These are phyloP conservation scores for Oryzias dopingdopingensis DNA, from an alignment of 2,797 vertebrate species.

Conservation along the genomic window DNA sequence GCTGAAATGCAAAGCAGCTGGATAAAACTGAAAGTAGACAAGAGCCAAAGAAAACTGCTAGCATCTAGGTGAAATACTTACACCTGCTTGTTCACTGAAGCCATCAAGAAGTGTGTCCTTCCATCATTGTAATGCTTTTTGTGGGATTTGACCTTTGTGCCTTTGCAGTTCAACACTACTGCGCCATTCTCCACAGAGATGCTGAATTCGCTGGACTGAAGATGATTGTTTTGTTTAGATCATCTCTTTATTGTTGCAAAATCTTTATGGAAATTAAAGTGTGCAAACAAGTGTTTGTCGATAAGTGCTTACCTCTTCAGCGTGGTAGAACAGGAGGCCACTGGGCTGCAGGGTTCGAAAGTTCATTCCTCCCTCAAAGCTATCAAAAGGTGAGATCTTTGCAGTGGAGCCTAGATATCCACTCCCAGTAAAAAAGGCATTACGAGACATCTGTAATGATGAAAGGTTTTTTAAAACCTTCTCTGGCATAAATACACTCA, in stretches of 20 bases:
- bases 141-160: constrained; percentile 82
- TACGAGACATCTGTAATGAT: constrained; percentile 86
- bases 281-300: background rate
- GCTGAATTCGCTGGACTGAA: constrained; percentile 87
- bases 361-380: constrained; percentile 92
- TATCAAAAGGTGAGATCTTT: constrained; percentile 84
- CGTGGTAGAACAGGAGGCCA: constrained; percentile 88
- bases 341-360: constrained; percentile 88
- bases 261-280: background rate
- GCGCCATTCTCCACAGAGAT: constrained; percentile 89
- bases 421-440: constrained; percentile 90
- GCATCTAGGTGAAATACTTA: constrained; percentile 58
- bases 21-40: background rate
- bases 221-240: constrained; percentile 7
- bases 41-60: background rate
- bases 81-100: constrained; percentile 84
- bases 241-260: background rate
- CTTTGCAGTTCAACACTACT: constrained; percentile 85
- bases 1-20: too few species aligned
- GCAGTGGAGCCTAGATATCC: constrained; percentile 88
- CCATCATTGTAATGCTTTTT: constrained; percentile 89
- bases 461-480: constrained; percentile 14
- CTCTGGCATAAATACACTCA: background rate
- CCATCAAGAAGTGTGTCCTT: constrained; percentile 85
- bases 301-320: constrained; percentile 79